Conservation (phyloP, 2,113 vertebrate species). For the Brienomyrus brachyistius region DNA sequence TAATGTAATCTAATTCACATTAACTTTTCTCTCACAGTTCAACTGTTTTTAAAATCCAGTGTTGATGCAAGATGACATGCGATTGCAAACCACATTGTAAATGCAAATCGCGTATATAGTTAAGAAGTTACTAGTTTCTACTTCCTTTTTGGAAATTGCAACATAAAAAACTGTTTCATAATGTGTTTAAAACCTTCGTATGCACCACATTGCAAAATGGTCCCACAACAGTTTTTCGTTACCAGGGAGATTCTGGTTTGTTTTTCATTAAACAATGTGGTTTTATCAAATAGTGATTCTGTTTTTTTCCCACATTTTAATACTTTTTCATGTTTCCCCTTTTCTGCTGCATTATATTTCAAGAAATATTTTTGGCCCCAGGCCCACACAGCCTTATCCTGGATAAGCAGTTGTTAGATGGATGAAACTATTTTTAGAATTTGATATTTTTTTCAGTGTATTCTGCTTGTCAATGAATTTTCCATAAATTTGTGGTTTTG, state of each 20-base stretch:
- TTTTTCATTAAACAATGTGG: neutral
- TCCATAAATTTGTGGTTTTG: neutral
- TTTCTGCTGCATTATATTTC: neutral
- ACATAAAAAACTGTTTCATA: neutral
- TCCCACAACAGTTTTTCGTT: neutral
- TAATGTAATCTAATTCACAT: neutral
- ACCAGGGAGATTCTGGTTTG: neutral
- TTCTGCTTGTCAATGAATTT: neutral
- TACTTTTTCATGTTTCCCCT: neutral
- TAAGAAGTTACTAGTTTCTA: neutral
- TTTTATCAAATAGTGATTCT: neutral
- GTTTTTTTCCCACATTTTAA: neutral
- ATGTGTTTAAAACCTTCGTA: neutral
- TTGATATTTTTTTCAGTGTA: neutral
- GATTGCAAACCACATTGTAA: neutral
- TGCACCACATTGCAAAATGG: neutral
- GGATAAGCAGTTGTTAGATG: neutral
- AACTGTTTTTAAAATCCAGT: neutral
- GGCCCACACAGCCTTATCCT: neutral
- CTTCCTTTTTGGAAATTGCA: constrained; percentile 13
- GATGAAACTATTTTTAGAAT: neutral
- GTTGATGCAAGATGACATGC: neutral
- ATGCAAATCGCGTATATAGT: neutral
- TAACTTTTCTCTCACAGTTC: too few species aligned
- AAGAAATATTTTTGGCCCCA: neutral